Evolutionary conservation across 1,140 invertebrate genomes (phyloP).

Genomic region (Pachypsylla venusta): DNA sequence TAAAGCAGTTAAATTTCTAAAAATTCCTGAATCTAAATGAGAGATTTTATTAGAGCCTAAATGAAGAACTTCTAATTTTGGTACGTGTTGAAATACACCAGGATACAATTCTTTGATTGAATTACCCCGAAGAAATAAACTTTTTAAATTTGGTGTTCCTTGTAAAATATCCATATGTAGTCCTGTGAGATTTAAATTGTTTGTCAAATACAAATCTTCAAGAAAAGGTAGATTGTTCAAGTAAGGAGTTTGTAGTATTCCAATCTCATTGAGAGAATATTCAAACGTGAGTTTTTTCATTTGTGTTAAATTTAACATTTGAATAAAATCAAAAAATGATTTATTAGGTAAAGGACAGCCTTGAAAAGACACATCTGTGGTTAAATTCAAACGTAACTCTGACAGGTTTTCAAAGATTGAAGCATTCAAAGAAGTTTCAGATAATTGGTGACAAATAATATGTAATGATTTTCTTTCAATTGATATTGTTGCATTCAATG

Average conservation of each 20-base stretch:
- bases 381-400: not conserved
- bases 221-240: not conserved
- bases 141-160: slow-evolving; percentile 37
- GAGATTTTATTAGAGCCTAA: slow-evolving; percentile 42
- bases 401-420: not conserved
- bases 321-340: not conserved
- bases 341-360: not conserved
- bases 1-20: slow-evolving; percentile 39
- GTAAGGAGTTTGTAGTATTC: not conserved
- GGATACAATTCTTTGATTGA: slow-evolving; percentile 32
- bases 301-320: not conserved
- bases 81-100: slow-evolving; percentile 28
- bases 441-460: not conserved
- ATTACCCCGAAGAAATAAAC: slow-evolving; percentile 41
- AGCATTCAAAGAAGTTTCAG: not conserved
- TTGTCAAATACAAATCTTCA: not conserved
- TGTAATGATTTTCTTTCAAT: not conserved
- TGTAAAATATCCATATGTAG: slow-evolving; percentile 11
- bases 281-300: not conserved
- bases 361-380: not conserved
- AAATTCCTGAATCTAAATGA: slow-evolving; percentile 38
- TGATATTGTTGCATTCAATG: not conserved
- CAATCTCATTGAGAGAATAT: not conserved
- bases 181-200: not conserved
- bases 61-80: slow-evolving; percentile 41